Conservation (phyloP, 2,797 vertebrate genomes). For the Urocyon cinereoargenteus region DNA sequence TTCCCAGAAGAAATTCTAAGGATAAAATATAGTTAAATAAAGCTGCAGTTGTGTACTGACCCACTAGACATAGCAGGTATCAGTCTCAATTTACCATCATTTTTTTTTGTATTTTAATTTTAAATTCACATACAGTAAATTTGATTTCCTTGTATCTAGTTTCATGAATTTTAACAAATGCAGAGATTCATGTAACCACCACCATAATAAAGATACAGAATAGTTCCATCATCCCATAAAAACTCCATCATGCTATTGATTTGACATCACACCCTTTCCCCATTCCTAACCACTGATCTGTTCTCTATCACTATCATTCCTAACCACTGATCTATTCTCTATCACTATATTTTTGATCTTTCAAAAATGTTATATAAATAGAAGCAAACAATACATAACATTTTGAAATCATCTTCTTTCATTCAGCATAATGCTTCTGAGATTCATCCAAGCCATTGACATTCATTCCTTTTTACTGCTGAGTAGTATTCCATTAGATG, state of each 20-base stretch:
- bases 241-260: conserved; percentile 12
- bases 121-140: not conserved
- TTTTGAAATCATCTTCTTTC: conserved; percentile 34
- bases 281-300: not conserved
- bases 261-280: not conserved
- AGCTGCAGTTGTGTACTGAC: not conserved
- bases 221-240: not conserved
- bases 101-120: conserved; percentile 55
- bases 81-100: conserved; percentile 29
- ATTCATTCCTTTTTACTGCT: conserved; percentile 17
- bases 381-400: not conserved
- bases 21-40: conserved; percentile 31
- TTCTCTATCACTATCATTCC: not conserved
- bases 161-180: conserved; percentile 39
- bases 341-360: conserved; percentile 17
- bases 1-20: conserved; percentile 32
- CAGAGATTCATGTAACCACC: not conserved
- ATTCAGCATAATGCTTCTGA: not conserved
- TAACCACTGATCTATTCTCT: conserved; percentile 16
- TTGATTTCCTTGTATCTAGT: not conserved
- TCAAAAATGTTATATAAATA: conserved; percentile 54
- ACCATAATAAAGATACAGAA: conserved; percentile 22
- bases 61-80: not conserved
- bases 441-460: not conserved
- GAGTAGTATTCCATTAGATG: not conserved